These are phyloP conservation scores for Speoplatyrhinus poulsoni DNA, from an alignment of 2,113 vertebrate species.

Conservation along the genomic window DNA sequence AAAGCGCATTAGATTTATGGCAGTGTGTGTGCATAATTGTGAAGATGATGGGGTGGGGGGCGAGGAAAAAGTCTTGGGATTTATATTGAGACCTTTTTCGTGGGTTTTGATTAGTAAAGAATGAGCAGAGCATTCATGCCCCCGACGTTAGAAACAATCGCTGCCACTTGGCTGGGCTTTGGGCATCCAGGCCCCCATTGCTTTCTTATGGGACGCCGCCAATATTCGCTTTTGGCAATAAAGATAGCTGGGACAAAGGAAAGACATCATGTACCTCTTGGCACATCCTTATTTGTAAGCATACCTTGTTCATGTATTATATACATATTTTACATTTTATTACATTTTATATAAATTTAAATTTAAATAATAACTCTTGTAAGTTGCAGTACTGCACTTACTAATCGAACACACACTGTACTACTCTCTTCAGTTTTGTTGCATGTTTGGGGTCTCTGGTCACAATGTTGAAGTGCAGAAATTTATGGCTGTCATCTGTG, in stretches of 20 bases:
- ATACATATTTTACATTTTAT: constrained; percentile 15
- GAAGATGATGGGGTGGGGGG: constrained; percentile 63
- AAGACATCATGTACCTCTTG: constrained; percentile 64
- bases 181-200: constrained; percentile 74
- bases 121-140: constrained; percentile 80
- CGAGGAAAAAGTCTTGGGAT: constrained; percentile 73
- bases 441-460: not conserved
- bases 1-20: constrained; percentile 90
- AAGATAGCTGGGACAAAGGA: constrained; percentile 75
- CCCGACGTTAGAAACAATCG: constrained; percentile 79
- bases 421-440: not conserved
- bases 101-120: constrained; percentile 79
- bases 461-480: not conserved
- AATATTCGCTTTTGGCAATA: constrained; percentile 79
- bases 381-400: not conserved
- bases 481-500: constrained; percentile 25
- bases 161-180: constrained; percentile 76
- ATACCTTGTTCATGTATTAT: constrained; percentile 44
- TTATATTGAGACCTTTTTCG: constrained; percentile 78
- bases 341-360: not conserved
- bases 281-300: constrained; percentile 56
- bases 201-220: constrained; percentile 74
- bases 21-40: constrained; percentile 82
- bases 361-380: too few relatives aligned
- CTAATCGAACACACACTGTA: not conserved